A percentile compares a stretch with the other conserved stretches of the same genome.
phyloP scores from a whole-genome alignment of 2,888 invertebrate species.

The Lottia scabra region DNA sequence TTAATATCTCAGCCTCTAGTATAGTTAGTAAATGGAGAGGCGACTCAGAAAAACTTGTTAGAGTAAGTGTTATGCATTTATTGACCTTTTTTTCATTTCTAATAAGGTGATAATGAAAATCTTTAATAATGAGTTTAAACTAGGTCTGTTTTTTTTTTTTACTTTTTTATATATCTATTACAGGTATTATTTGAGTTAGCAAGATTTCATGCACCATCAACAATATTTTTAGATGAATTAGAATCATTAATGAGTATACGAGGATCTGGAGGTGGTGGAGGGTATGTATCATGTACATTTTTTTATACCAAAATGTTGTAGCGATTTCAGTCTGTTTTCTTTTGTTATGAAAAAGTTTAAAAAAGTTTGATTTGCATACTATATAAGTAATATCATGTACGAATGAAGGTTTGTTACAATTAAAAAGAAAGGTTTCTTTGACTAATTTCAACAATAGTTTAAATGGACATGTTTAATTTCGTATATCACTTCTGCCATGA shows the following conservation, averaged over 20 bases:
- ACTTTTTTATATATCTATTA: neutral
- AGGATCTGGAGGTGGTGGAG: conserved; percentile 63
- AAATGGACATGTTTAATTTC: too few relatives aligned
- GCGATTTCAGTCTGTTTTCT: too few relatives aligned
- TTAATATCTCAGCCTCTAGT: conserved; percentile 89
- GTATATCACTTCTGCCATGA: too few relatives aligned
- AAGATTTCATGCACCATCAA: conserved; percentile 84
- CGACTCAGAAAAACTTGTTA: conserved; percentile 92
- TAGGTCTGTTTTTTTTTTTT: too few relatives aligned
- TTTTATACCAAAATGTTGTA: too few relatives aligned
- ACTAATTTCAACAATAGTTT: too few relatives aligned
- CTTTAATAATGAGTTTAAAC: too few relatives aligned
- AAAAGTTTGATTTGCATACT: too few relatives aligned
- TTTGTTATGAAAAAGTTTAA: too few relatives aligned
- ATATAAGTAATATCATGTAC: too few relatives aligned
- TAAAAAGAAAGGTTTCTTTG: too few relatives aligned
- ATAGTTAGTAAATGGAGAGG: conserved; percentile 97
- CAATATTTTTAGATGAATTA: conserved; percentile 93
- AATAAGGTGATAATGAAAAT: neutral
- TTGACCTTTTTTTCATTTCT: neutral
- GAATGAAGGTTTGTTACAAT: too few relatives aligned
- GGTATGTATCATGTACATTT: conserved; percentile 32
- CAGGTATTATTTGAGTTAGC: conserved; percentile 90
- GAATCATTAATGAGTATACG: conserved; percentile 83
- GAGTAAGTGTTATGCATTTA: conserved; percentile 73